Conservation (phyloP, 2,888 invertebrate species). For the Lucinisca nassula region DNA sequence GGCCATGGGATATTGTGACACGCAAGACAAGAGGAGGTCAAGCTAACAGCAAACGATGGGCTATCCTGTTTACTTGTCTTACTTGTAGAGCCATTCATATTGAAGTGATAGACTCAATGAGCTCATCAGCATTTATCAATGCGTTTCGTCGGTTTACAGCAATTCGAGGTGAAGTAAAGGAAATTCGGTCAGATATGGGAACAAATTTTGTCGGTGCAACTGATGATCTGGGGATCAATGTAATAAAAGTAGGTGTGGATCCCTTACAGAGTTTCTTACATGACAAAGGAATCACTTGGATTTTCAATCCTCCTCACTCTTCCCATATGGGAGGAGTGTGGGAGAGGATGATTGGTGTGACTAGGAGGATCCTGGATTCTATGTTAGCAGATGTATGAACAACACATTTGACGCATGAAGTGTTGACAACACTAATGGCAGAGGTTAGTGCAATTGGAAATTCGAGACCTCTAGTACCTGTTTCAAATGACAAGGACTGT, state of each 20-base stretch:
- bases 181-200: constrained; percentile 40
- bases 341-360: constrained; percentile 51
- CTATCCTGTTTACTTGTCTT: constrained; percentile 59
- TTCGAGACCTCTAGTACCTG: constrained; percentile 17
- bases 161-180: constrained; percentile 28
- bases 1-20: constrained; percentile 56
- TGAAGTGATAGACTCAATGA: constrained; percentile 57
- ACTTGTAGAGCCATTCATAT: constrained; percentile 60
- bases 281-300: constrained; percentile 26
- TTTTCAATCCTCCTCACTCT: constrained; percentile 36
- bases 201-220: constrained; percentile 49
- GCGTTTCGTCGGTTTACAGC: constrained; percentile 49
- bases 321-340: constrained; percentile 44
- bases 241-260: neutral
- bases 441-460: constrained; percentile 40
- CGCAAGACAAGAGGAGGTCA: constrained; percentile 49
- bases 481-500: constrained; percentile 27
- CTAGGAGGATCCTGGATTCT: constrained; percentile 35
- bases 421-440: constrained; percentile 36
- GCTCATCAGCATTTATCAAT: constrained; percentile 57
- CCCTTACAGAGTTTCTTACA: neutral
- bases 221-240: constrained; percentile 25
- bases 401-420: constrained; percentile 28
- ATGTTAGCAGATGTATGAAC: constrained; percentile 15
- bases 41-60: constrained; percentile 60